These are phyloP conservation scores for Heloderma charlesbogerti DNA, from an alignment of 2,113 vertebrate species.

Conservation along the genomic window DNA sequence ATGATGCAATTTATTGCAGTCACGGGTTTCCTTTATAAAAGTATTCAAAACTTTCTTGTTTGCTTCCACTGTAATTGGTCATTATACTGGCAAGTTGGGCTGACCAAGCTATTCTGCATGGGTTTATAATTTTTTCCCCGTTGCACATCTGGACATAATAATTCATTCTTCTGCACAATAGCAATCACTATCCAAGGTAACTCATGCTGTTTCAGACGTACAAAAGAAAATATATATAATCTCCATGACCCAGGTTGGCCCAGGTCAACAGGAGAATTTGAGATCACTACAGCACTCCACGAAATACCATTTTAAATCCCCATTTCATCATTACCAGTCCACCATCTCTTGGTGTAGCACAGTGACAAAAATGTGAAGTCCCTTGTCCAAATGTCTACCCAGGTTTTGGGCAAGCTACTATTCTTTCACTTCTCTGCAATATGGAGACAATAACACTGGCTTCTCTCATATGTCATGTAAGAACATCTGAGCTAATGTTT, in stretches of 20 bases:
- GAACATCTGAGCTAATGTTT: background rate
- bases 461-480: background rate
- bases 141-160: slow-evolving; percentile 5
- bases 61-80: background rate
- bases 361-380: background rate
- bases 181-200: background rate
- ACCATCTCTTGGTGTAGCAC: background rate
- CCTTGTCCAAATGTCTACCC: background rate
- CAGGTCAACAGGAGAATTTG: background rate
- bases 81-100: background rate
- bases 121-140: background rate
- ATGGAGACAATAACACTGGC: background rate
- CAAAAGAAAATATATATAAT: background rate
- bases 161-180: slow-evolving; percentile 14
- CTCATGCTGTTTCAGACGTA: background rate
- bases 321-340: background rate
- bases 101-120: background rate
- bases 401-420: background rate
- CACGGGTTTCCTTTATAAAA: background rate
- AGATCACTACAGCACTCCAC: background rate
- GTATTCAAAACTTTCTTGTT: background rate
- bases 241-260: background rate
- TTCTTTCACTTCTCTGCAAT: background rate
- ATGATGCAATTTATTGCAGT: background rate
- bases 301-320: background rate